A percentile compares a stretch with the other conserved stretches of the same genome.
phyloP scores from a whole-genome alignment of 2,113 vertebrate genomes.

The Cynocephalus volans region DNA sequence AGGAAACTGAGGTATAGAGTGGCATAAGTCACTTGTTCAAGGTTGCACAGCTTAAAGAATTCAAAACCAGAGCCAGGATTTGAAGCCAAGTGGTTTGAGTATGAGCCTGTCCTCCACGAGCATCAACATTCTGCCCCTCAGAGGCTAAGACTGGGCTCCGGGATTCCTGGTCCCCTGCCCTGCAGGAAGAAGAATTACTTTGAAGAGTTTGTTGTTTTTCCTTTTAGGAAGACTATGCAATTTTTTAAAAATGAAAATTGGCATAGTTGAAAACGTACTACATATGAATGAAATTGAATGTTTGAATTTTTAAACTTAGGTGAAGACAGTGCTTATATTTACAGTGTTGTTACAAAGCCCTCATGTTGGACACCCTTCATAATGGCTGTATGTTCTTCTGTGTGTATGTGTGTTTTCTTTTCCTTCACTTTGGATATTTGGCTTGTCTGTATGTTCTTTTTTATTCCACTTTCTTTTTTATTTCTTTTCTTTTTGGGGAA shows the following conservation, averaged over 20 bases:
- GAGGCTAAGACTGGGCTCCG: background rate
- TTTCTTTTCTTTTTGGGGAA: background rate
- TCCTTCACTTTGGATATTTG: constrained; percentile 20
- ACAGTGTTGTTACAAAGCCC: background rate
- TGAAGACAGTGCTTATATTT: background rate
- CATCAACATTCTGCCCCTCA: rapidly evolving
- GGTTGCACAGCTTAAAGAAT: background rate
- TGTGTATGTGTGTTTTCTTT: background rate
- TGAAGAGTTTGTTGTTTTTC: background rate
- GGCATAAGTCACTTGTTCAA: background rate
- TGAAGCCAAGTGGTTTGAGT: background rate
- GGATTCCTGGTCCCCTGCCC: background rate
- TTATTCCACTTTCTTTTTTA: background rate
- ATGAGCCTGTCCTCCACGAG: background rate
- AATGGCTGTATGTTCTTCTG: background rate
- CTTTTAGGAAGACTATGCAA: background rate
- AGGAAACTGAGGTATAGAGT: constrained; percentile 5
- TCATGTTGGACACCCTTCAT: background rate
- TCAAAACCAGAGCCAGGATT: background rate
- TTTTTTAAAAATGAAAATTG: background rate
- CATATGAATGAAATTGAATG: background rate
- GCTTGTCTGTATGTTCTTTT: constrained; percentile 14
- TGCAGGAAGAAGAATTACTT: background rate
- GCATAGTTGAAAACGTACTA: background rate
- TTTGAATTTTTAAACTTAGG: constrained; percentile 21